Evolutionary conservation across 2,888 invertebrate species (phyloP), one percentile per base, ranked within the genome.

Genomic region (Caradrina kadenii): DNA sequence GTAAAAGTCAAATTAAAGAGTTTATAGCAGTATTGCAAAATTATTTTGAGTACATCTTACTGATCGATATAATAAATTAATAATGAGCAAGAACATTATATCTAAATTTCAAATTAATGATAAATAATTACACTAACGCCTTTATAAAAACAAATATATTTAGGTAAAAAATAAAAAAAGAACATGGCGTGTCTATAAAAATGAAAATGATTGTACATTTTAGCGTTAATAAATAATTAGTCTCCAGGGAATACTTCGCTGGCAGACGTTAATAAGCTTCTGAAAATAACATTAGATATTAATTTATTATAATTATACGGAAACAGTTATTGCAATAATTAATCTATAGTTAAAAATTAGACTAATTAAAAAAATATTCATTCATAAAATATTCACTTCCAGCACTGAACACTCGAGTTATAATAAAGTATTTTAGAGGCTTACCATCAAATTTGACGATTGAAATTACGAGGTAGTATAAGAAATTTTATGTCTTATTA

Each of bases 381-480:
- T 8, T 22, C 62, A 65, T 75, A 62, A 65, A 79, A 56, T 56
- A 63, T 79, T 65, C 63, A 68, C 55, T 64, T 70, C 59, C 52
- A 65, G 59, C 39, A 61, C 65, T 73, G 56, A 69, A 68, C 52
- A 64, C 55, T 63, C n/a, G 5, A 70, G 45, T 69, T 65, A 55
- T 68, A 69, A 63, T 64, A 59, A 73, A 73, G 21, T 68, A 64
- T 60, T 73, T 76, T 54, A 79, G 48, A 69, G 53, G 19, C 66
- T 45, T 54, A 66, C 60, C 75, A 76, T 83, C 75, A 79, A 79
- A 82, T 78, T 75, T 76, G 53, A 76, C 64, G 62, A 76, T 74
- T 64, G 42, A 63, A 79, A 68, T 71, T 49, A 68, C 50, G 61
- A 26, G 31, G 19, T 65, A 22, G 56, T 56, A 39, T 63, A 65